Conservation (phyloP, 2,797 vertebrate species). For the Urocyon cinereoargenteus region DNA sequence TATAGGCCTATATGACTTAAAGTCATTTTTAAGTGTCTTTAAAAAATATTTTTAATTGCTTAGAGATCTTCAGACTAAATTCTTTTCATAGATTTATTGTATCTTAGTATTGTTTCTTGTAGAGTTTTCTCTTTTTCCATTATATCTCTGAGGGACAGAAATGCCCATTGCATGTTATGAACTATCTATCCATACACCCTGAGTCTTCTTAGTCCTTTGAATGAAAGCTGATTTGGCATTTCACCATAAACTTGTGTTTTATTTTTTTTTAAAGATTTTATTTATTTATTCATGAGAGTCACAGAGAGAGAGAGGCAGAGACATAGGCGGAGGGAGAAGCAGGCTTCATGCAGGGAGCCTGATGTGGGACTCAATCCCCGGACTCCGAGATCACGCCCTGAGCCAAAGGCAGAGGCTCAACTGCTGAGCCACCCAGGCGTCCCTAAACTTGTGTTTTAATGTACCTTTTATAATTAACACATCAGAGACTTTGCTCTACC, state of each 20-base stretch:
- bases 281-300: no score
- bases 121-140: neutral
- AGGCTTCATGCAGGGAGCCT: no score
- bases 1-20: neutral
- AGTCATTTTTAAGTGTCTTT: neutral
- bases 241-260: neutral
- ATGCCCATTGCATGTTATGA: neutral
- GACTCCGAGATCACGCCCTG: no score
- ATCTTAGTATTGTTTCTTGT: neutral
- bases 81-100: slow-evolving; percentile 19
- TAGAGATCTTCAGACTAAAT: slow-evolving; percentile 25
- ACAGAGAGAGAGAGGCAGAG: no score
- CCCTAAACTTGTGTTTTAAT: slow-evolving; percentile 30
- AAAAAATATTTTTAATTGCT: slow-evolving; percentile 44
- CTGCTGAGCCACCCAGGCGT: no score
- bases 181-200: neutral
- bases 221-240: slow-evolving; percentile 25
- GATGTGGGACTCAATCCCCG: no score
- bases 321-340: no score
- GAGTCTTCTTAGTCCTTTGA: neutral
- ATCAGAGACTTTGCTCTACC: slow-evolving; percentile 18
- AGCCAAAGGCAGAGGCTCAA: no score
- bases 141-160: slow-evolving; percentile 28
- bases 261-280: neutral
- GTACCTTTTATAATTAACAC: slow-evolving; percentile 20